Evolutionary conservation across 2,113 vertebrate genomes (phyloP).

Genomic region (Psittacara wagleri): DNA sequence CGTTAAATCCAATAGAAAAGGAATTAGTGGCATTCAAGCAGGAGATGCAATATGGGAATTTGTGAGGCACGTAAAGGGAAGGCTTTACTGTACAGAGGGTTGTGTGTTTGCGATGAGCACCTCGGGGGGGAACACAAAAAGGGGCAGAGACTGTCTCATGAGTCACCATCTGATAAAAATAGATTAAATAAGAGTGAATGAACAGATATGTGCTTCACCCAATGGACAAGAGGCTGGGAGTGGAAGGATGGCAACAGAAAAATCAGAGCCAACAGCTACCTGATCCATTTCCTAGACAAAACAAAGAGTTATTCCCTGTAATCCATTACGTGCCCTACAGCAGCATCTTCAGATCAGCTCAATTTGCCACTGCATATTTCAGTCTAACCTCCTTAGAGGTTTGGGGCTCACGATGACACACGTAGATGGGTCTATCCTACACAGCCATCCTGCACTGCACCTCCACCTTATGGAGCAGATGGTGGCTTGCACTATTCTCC

Average conservation of each 20-base stretch:
- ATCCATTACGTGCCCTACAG: not conserved
- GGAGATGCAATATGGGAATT: not conserved
- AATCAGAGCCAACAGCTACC: not conserved
- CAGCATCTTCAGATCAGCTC: not conserved
- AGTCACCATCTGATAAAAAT: not conserved
- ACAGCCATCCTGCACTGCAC: not conserved
- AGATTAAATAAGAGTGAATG: not conserved
- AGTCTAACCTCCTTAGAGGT: not conserved
- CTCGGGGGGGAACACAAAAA: not conserved
- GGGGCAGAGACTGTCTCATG: not conserved
- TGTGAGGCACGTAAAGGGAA: not conserved
- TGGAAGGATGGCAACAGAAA: not conserved
- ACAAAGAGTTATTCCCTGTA: not conserved
- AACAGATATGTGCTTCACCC: not conserved
- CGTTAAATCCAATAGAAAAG: not conserved
- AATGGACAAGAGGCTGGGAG: not conserved
- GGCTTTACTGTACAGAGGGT: not conserved
- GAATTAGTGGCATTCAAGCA: not conserved
- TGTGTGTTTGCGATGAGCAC: not conserved
- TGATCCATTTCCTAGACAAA: not conserved
- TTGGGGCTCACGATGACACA: not conserved
- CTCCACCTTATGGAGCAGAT: fast-evolving
- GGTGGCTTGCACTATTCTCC: not conserved
- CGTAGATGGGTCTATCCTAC: not conserved
- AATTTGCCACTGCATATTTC: not conserved